Evolutionary conservation across 2,113 vertebrate genomes (phyloP), one percentile per base, ranked within the genome.

Genomic region (Panthera leo): DNA sequence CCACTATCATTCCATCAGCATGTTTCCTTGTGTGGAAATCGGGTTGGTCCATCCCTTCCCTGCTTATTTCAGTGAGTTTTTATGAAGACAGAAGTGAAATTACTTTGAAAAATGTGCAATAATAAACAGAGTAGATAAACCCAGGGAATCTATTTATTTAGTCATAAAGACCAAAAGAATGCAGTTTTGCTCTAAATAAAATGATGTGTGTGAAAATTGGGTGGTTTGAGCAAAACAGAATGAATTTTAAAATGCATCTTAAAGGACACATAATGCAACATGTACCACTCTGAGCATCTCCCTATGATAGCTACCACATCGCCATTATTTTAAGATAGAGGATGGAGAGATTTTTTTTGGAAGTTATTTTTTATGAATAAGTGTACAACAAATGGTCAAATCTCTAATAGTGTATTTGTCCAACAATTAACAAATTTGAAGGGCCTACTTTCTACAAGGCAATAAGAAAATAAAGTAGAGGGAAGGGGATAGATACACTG

Each of bases 61-160:
- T 73, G 36, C 3, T 36, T 82, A 39, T 85, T 80, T 87, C 36
- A 5, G 7, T 70, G 42, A 94, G 42, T 10, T 63, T 78, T 89
- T 94, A 80, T 73, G 55, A 79, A 97, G 27, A 48, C 53, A 95
- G 34, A 89, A 79, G n/a, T 63, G n/a, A 92, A 95, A 89, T 92
- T 91, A 65, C 76, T 94, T 93, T 95, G 95, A 91, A 70, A 97
- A 83, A 96, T 95, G n/a, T 39, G 19, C 53, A 48, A 53, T 27
- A 73, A 80, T 95, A 97, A 83, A 73, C 13, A 79, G n/a, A 78
- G 21, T 48, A 71, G n/a, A 48, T 78, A 68, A 85, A 78, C 75
- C 80, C 65, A 39, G 10, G 58, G 53, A 91, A 91, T 94, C 31
- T 85, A 78, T 95, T 84, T 89, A 85, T 80, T 95, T 85, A 75